Evolutionary conservation across 2,888 invertebrate species (phyloP), one percentile per base, ranked within the genome.

Genomic region (Folsomia candida): DNA sequence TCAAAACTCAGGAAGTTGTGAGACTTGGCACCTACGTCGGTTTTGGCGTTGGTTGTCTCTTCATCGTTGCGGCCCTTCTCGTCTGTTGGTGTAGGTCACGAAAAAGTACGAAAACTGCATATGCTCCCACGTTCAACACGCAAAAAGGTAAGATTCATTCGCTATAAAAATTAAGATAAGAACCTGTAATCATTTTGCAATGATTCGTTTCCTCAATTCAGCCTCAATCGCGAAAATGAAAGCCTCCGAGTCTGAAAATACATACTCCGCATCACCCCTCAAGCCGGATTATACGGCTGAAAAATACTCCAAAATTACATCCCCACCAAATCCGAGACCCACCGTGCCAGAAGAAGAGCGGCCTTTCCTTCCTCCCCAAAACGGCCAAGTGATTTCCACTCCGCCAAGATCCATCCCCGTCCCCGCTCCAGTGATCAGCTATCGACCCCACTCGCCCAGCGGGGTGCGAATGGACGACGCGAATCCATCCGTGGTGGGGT

Each of bases 1-100:
- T 73, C 28, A 66, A 64, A 28, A 64, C 71, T 2, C 58, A 68
- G 24, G 51, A 59, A 0, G 20, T 60, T 6, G 68, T 54, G 6
- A 67, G 58, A 65, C 26, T 68, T 20, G 47, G 51, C 18, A 71
- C 71, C 20, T 71, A 67, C 22, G 25, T 60, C 2, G 71, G 64
- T 18, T 66, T 75, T 25, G 71, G 68, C n/a, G 24, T 73, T 18
- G 75, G 75, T 2, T 20, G 59, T 27, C 27, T 63, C 25, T 59
- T 71, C 18, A 67, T 75, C 20, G n/a, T 71, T 18, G 22, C 63
- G 25, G 68, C 71, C 1, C 60, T 71, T 1, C 25, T 75, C 2
- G 58, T 64, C n/a, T 73, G 69, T 57, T 51, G 71, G 24, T 58
- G 66, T 4, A 26, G 69, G 18, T 25, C 68, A 20, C 18, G 24